phyloP scores from a whole-genome alignment of 92 coral and sea anemone genomes.

The Epizoanthus fatuus region DNA sequence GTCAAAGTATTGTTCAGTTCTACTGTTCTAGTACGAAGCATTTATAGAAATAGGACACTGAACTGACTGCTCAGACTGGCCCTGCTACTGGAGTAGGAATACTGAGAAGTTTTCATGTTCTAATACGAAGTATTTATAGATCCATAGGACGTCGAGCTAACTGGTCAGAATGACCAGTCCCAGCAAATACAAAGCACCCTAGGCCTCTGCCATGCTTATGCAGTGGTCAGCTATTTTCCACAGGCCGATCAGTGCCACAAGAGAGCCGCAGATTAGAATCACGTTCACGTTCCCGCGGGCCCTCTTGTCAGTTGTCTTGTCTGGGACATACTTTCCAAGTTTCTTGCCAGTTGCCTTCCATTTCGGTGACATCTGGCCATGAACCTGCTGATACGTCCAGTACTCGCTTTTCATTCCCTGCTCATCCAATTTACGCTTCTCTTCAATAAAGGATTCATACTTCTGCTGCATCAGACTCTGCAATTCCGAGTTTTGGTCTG shows the following conservation, averaged over 20 bases:
- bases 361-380: neutral
- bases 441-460: neutral
- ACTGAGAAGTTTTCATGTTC: no score
- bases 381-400: slow-evolving; percentile 25
- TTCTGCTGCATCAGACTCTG: neutral
- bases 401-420: neutral
- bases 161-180: no score
- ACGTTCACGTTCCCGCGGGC: neutral
- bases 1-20: no score
- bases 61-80: no score
- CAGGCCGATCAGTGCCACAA: neutral
- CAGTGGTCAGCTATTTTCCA: neutral
- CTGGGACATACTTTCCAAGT: slow-evolving; percentile 14
- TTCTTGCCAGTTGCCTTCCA: neutral
- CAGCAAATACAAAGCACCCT: no score
- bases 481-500: neutral
- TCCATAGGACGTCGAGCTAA: no score
- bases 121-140: no score
- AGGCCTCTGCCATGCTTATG: neutral
- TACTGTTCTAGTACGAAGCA: no score
- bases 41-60: no score
- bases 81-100: no score
- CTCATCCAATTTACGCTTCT: neutral
- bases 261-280: neutral
- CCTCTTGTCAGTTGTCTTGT: neutral